Evolutionary conservation across 2,888 invertebrate genomes (phyloP), one percentile per base, ranked within the genome.

Genomic region (Acronicta psi): DNA sequence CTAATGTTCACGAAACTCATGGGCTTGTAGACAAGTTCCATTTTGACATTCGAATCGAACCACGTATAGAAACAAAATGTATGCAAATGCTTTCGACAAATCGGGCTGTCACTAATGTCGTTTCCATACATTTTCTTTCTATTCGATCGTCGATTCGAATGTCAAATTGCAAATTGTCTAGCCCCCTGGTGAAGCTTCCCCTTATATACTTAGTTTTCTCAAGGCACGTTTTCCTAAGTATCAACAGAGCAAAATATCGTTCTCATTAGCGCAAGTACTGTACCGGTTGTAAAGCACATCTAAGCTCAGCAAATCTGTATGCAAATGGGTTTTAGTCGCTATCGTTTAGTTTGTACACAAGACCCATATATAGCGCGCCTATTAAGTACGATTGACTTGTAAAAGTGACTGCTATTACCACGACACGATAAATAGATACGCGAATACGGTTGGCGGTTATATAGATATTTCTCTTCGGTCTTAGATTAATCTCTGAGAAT

Each of bases 311-410:
- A 78, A 77, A 81, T 80, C 84, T 84, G 69, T 75, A 87, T 87
- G 84, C 81, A 82, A 88, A 88, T 83, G 57, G 70, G 68, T 61
- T 67, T 59, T 40, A 66, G 65, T 57, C 62, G 54, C 68, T 83
- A 84, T 76, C 75, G 64, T 68, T 63, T 73, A 73, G 73, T 82
- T 75, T 73, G 77, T 81, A 69, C 75, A 80, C 82, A 79, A 82
- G 59, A 69, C 45, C 77, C 75, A 57, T 78, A 75, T 73, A 81
- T 51, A 69, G 73, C 45, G 45, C 54, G 57, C 54, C 69, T 61
- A 77, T 54, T 66, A 70, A 61, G 7, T 62, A 49, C 68, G 69
- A 82, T 81, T 76, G 67, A 80, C 80, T 76, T 79, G 84, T 83
- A 67, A 81, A 81, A 71, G 74, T 77, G 60, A 68, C 63, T 62